Evolutionary conservation across 2,113 vertebrate genomes (phyloP).

Genomic region (Butastur rufipennis): DNA sequence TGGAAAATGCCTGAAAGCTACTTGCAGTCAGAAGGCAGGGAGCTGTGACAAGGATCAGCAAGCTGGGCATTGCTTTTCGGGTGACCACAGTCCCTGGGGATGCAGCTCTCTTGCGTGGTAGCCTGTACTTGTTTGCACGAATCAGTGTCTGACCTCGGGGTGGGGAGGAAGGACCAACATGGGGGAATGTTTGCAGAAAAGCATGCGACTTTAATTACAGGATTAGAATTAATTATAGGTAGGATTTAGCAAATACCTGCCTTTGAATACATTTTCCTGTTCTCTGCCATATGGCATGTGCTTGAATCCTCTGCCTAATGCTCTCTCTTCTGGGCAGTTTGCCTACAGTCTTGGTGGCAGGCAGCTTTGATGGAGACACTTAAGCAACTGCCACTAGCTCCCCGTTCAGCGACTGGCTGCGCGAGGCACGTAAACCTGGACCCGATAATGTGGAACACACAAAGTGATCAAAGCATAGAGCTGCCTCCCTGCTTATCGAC

Average conservation of each 20-base stretch:
- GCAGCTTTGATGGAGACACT: background rate
- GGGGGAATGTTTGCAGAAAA: constrained; percentile 16
- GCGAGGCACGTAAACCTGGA: fast-evolving
- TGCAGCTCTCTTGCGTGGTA: background rate
- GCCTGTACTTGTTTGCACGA: background rate
- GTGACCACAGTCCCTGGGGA: background rate
- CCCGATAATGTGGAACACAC: background rate
- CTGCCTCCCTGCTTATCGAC: background rate
- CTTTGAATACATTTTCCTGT: constrained; percentile 9
- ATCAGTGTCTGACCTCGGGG: fast-evolving
- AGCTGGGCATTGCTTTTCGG: background rate
- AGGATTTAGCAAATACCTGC: constrained; percentile 48
- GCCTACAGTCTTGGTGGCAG: constrained; percentile 18
- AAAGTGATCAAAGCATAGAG: background rate
- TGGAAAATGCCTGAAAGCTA: constrained; percentile 49
- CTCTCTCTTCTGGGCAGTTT: background rate
- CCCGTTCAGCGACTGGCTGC: fast-evolving
- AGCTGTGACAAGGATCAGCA: background rate
- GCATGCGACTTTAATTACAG: constrained; percentile 26
- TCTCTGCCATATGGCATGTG: background rate
- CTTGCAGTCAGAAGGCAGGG: background rate
- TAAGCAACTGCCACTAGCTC: background rate
- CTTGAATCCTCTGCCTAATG: constrained; percentile 17
- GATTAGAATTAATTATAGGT: constrained; percentile 49
- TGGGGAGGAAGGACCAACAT: background rate